Base-by-base conservation (phyloP, 1,140 invertebrate species). In the Gonatopus flavifemur region DNA sequence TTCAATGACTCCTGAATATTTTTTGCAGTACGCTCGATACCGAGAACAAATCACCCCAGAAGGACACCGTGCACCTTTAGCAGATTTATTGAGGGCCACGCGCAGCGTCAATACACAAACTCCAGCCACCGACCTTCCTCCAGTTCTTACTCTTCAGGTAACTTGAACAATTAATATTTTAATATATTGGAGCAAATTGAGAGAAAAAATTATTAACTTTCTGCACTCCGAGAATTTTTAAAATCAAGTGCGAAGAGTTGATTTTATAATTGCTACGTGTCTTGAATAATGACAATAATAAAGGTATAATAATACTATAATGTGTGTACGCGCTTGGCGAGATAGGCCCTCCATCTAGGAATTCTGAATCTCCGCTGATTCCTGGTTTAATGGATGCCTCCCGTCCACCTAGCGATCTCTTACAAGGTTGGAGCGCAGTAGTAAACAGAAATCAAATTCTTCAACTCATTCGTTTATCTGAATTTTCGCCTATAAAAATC, bases 71-170 rank as follows among this genome's bases (percentile, higher is more conserved):
- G 90, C 90, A 24, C 90, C 90, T 16, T 74, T 91, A 44, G 87
- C 89, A 13, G 90, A 92, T 62, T 72, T 91, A 12, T 77, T 89
- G 24, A 78, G 86, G 50, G 83, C 80, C 16, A 86, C 82, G 16
- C 82, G 88, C 40, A 90, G 86, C 55, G 88, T 91, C 28, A 88
- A 92, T 67, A 92, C 90, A 12, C 90, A 92, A 77, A 93, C 90
- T 15, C 90, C 90, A 36, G 84, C 82, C 39, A 79, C 69, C 53
- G 78, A 81, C 58, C 78, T 80, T 70, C 74, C 46, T 77, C 74
- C 52, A 80, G 77, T 64, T 80, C 77, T 57, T 77, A 81, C 64
- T 84, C 82, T 57, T 83, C 82, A 77, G 80, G 81, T 82, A 75
- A 77, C 38, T 57, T 35, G 41, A 39, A 12, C 15, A 41, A 21